Evolutionary conservation across 2,797 vertebrate species (phyloP), one percentile per base, ranked within the genome.

Genomic region (Vespertilio murinus): DNA sequence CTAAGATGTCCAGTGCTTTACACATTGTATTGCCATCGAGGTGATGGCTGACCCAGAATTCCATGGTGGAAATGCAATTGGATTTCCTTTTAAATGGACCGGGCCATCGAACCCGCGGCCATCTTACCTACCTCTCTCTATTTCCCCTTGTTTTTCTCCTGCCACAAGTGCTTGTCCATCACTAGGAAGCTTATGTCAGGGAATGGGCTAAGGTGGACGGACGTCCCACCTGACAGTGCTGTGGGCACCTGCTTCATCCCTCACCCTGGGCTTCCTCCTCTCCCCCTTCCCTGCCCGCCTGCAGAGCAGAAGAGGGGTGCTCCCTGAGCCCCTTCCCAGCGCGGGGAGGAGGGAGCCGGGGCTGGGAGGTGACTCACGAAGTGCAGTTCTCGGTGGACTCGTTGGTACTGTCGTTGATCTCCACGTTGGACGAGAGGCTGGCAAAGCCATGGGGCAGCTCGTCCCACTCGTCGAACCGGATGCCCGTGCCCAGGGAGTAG

Each of bases 401-500:
- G 0, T 94, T 20, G 14, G 95, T 75, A 69, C 93, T 35, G 1
- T 98, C 97, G 0, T 97, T 98, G 0, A 96, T 47, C 35, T 98
- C 98, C 95, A 97, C 80, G 93, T 97, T 98, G 95, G 97, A 91
- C 3, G 99, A 99, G 1, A 98, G 98, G 28, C 97, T 99, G 97
- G 98, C 97, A 14, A 99, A 99, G 75, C 99, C 99, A 0, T 98
- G 95, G 11, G 99, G 99, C 90, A 99, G 97, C 79, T 96, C 98
- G 20, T 99, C 99, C 99, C 99, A 99, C 97, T 99, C 99, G 0
- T 99, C 99, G 0, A 99, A 99, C 74, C 98, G 98, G 95, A 99
- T 97, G 0, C 99, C 99, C 0, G 99, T 99, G 94, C 99, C 99
- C 8, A 99, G 98, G 0, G 99, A 99, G 97, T 99, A 99, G 8